Percentiles rank a stretch among this genome's conserved stretches.
Conservation (phyloP, 2,888 invertebrate species). For the Pasiphila rectangulata region DNA sequence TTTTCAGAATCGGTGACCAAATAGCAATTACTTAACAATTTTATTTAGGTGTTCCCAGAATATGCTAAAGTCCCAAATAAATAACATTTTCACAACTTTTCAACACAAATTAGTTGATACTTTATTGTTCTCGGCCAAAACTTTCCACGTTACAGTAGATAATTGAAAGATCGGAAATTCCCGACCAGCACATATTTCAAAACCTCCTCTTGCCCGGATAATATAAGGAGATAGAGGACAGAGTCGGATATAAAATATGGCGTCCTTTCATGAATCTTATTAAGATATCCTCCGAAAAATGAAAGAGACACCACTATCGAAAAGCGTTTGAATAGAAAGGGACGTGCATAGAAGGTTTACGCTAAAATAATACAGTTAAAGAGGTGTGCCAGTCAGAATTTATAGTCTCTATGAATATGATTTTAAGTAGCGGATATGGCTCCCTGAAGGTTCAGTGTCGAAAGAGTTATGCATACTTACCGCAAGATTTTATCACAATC, state of each 20-base stretch:
- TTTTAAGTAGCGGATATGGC: constrained; percentile 72
- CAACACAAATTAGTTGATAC: no score
- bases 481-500: neutral
- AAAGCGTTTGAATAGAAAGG: constrained; percentile 41
- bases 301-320: constrained; percentile 56
- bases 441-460: constrained; percentile 63
- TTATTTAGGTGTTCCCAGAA: neutral
- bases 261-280: constrained; percentile 91
- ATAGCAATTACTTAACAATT: no score
- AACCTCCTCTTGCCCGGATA: constrained; percentile 73
- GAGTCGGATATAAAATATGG: constrained; percentile 89
- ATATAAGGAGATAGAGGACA: constrained; percentile 82
- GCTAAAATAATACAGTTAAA: constrained; percentile 80
- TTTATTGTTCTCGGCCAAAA: constrained; percentile 50
- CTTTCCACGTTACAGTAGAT: constrained; percentile 56
- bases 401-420: constrained; percentile 78
- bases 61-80: neutral
- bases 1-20: no score
- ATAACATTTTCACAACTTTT: neutral
- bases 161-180: constrained; percentile 81
- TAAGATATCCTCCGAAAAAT: constrained; percentile 86
- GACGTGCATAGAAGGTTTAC: constrained; percentile 60
- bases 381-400: constrained; percentile 71
- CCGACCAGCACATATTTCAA: constrained; percentile 79
- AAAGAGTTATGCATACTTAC: constrained; percentile 42